Percentiles rank a stretch among this genome's conserved stretches.
Evolutionary conservation across 1,140 invertebrate genomes (phyloP).

Genomic region (Eufriesea mexicana): DNA sequence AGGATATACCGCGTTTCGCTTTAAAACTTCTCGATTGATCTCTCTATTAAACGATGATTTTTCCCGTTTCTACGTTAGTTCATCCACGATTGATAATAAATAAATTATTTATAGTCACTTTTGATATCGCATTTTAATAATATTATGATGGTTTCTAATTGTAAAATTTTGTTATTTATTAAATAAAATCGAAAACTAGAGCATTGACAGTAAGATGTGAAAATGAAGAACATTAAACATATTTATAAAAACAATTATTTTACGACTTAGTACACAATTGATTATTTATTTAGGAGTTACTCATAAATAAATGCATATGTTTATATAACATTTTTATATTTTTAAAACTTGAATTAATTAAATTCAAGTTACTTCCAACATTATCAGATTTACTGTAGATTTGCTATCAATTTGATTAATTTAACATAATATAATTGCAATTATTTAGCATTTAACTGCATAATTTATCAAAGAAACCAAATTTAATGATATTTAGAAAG

Average conservation of each 20-base stretch:
- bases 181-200: background rate
- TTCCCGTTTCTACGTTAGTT: background rate
- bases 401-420: background rate
- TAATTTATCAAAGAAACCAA: background rate
- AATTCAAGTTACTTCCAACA: no score
- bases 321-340: background rate
- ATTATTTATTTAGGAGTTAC: background rate
- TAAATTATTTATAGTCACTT: background rate
- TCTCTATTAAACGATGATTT: background rate
- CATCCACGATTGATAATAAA: background rate
- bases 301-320: background rate
- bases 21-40: background rate
- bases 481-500: background rate
- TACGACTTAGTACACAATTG: background rate
- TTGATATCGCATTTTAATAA: background rate
- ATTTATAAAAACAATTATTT: background rate
- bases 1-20: background rate
- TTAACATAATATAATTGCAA: background rate
- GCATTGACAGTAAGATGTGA: background rate
- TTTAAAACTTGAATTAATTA: background rate
- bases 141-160: no score
- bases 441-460: background rate
- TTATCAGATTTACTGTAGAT: background rate
- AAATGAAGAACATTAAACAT: background rate
- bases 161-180: background rate